Percentiles rank a stretch among this genome's conserved stretches.
These are phyloP conservation scores for Agrilus mali DNA, from an alignment of 2,888 invertebrate species.

Conservation along the genomic window DNA sequence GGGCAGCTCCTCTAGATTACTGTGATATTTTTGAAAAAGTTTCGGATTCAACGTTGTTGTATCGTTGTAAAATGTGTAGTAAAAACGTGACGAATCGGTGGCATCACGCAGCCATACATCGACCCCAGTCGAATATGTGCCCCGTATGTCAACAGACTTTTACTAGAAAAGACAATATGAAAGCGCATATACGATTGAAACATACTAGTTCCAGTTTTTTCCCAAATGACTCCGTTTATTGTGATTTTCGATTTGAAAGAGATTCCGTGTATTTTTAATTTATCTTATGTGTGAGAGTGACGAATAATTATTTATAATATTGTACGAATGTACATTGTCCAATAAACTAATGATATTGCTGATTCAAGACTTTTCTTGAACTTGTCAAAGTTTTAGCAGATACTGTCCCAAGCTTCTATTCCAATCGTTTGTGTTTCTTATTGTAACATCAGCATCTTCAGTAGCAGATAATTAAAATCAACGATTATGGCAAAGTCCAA, in stretches of 20 bases:
- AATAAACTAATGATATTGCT: no score
- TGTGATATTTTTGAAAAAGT: conserved; percentile 25
- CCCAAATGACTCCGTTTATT: background rate
- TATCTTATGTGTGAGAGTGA: no score
- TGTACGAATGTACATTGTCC: no score
- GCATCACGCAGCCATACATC: conserved; percentile 54
- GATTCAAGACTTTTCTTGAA: no score
- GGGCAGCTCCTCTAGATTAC: conserved; percentile 20
- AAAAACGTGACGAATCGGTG: conserved; percentile 54
- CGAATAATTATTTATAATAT: no score
- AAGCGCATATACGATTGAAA: conserved; percentile 52
- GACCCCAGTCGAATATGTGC: conserved; percentile 48
- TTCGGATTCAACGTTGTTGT: conserved; percentile 30
- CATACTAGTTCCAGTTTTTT: conserved; percentile 28
- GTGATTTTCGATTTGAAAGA: conserved; percentile 5
- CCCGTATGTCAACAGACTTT: conserved; percentile 49
- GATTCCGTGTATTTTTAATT: conserved; percentile 1
- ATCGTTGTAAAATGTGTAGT: conserved; percentile 49
- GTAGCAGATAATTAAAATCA: no score
- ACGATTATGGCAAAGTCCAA: no score
- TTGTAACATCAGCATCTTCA: no score
- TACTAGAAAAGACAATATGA: conserved; percentile 54
- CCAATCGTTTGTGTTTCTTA: no score
- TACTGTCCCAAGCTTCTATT: no score
- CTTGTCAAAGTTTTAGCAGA: no score